A percentile compares a stretch with the other conserved stretches of the same genome.
These are phyloP conservation scores for Luscinia luscinia DNA, from an alignment of 2,797 vertebrate genomes.

Conservation along the genomic window DNA sequence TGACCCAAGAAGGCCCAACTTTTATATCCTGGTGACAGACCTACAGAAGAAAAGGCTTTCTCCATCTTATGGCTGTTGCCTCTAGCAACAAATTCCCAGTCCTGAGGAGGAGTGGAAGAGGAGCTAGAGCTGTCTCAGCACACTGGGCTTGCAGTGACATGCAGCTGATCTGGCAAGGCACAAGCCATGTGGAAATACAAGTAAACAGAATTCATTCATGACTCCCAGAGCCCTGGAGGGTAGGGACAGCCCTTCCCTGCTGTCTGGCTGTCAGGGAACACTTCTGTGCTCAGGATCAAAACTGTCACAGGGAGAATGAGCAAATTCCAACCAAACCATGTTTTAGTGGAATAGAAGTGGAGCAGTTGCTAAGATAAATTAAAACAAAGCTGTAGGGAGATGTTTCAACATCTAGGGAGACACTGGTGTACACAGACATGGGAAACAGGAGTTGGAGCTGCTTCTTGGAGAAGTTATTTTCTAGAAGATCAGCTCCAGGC, in stretches of 20 bases:
- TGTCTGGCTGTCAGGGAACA: constrained; percentile 68
- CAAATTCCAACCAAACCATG: constrained; percentile 49
- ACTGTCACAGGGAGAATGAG: not conserved
- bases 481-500: constrained; percentile 36
- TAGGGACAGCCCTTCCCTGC: constrained; percentile 63
- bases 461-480: not conserved
- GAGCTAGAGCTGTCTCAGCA: not conserved
- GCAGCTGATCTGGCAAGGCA: constrained; percentile 64
- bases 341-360: constrained; percentile 53
- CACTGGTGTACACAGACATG: not conserved
- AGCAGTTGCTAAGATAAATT: constrained; percentile 60
- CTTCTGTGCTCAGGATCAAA: constrained; percentile 67
- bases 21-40: not conserved
- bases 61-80: not conserved
- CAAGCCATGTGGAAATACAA: constrained; percentile 64
- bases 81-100: not conserved
- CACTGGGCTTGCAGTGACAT: constrained; percentile 24
- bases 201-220: constrained; percentile 70
- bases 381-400: constrained; percentile 63
- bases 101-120: not conserved
- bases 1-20: not conserved
- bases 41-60: not conserved
- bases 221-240: constrained; percentile 51
- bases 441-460: not conserved
- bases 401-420: constrained; percentile 42